These are phyloP conservation scores for Tangara arthus DNA, from an alignment of 2,797 vertebrate species.

Conservation along the genomic window DNA sequence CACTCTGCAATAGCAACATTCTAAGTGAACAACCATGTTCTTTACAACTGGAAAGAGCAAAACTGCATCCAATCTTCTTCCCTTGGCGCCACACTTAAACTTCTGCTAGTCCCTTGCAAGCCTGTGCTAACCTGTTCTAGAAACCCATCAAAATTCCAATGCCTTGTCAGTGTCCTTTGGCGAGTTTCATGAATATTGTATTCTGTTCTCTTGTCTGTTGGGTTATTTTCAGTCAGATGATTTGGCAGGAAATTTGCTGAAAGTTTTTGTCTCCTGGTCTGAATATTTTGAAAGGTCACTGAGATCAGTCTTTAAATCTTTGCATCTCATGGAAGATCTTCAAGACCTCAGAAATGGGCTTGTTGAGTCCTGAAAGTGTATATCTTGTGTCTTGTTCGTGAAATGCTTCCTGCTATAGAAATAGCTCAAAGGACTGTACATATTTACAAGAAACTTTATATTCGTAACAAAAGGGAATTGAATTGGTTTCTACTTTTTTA, in stretches of 20 bases:
- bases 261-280: slow-evolving; percentile 73
- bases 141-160: slow-evolving; percentile 20
- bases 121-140: slow-evolving; percentile 69
- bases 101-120: slow-evolving; percentile 68
- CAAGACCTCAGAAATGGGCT: slow-evolving; percentile 70
- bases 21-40: slow-evolving; percentile 41
- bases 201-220: slow-evolving; percentile 59
- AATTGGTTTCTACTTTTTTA: slow-evolving; percentile 88
- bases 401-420: slow-evolving; percentile 80
- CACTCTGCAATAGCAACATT: slow-evolving; percentile 29
- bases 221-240: slow-evolving; percentile 63
- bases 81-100: slow-evolving; percentile 54
- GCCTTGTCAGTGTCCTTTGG: slow-evolving; percentile 54
- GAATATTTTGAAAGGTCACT: slow-evolving; percentile 70
- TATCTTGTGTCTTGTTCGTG: slow-evolving; percentile 76
- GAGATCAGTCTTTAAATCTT: slow-evolving; percentile 74
- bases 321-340: slow-evolving; percentile 76
- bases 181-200: slow-evolving; percentile 44
- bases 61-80: slow-evolving; percentile 57
- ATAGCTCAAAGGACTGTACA: slow-evolving; percentile 81
- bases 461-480: slow-evolving; percentile 82
- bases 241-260: slow-evolving; percentile 72
- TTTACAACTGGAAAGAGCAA: slow-evolving; percentile 59
- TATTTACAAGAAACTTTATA: slow-evolving; percentile 85
- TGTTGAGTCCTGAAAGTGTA: slow-evolving; percentile 67